Evolutionary conservation across 2,888 invertebrate genomes (phyloP), one percentile per base, ranked within the genome.

Genomic region (Oscheius sp.): DNA sequence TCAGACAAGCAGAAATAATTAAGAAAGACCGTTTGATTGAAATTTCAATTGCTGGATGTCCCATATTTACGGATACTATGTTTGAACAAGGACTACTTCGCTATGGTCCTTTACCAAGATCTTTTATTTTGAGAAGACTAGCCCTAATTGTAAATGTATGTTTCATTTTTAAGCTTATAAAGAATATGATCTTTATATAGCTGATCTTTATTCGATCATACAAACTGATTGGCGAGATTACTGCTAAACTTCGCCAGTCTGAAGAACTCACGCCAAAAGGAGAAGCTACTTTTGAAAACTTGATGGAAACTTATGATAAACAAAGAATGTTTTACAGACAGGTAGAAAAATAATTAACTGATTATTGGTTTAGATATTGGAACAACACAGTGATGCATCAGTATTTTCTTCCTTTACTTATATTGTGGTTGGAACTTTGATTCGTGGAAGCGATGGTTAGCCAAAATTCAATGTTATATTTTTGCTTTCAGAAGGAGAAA

Each of bases 401-500:
- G 69, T 77, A 48, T 83, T 80, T 72, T 83, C 84, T 15, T 76
- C 77, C 2, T 79, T 84, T 55, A 82, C 82, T 15, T 84, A 84
- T 58, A 73, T 82, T 29, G 70, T 84, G 33, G 80, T 81, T 25
- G 84, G 83, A 34, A 83, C 83, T 77, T 52, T 83, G 6, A 72
- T 84, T 10, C 61, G 83, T 29, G 84, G 84, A 52, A 66, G 66
- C 20, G 76, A 79, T 17, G 64, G 80, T 79, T 25, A 46, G 72
- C 65, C n/a, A 1, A 31, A 61, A 20, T 6, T 12, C n/a, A 27
- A 39, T 34, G 27, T 23, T 63, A 17, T n/a, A n/a, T 5, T 10
- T 39, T 29, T 25, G 6, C 3, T 29, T 81, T 58, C 69, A 83
- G 83, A 69, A 25, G 84, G 84, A 12, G 91, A 91, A 39, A 90